Conservation (phyloP, 2,797 vertebrate species). For the Natrix natrix region DNA sequence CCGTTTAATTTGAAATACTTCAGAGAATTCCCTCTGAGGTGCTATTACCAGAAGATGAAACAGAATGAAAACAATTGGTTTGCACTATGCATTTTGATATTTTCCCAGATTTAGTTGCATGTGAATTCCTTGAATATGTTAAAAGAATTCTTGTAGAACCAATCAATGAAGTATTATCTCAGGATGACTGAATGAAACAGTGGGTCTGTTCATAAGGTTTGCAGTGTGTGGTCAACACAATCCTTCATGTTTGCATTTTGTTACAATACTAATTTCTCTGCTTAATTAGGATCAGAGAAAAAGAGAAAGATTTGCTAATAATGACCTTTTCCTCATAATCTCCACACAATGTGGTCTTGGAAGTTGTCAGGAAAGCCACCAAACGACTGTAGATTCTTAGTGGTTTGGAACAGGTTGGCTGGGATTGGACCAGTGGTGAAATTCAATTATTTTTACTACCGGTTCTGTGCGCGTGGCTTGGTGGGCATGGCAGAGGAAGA, state of each 20-base stretch:
- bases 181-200: neutral
- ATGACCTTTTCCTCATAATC: neutral
- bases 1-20: neutral
- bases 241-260: neutral
- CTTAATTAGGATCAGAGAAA: neutral
- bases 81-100: neutral
- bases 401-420: neutral
- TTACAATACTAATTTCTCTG: neutral
- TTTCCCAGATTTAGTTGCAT: neutral
- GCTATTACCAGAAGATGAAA: neutral
- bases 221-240: neutral
- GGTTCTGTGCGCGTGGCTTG: too few relatives aligned
- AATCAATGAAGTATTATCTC: neutral
- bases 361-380: neutral
- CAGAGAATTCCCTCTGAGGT: neutral
- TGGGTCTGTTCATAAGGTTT: neutral
- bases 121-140: neutral
- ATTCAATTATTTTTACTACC: too few relatives aligned
- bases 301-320: neutral
- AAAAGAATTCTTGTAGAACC: neutral
- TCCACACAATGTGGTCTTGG: neutral
- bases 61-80: neutral
- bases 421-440: too few relatives aligned
- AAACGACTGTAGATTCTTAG: neutral
- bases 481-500: too few relatives aligned